Conservation (phyloP, 2,888 invertebrate species). For the Tyria jacobaeae region DNA sequence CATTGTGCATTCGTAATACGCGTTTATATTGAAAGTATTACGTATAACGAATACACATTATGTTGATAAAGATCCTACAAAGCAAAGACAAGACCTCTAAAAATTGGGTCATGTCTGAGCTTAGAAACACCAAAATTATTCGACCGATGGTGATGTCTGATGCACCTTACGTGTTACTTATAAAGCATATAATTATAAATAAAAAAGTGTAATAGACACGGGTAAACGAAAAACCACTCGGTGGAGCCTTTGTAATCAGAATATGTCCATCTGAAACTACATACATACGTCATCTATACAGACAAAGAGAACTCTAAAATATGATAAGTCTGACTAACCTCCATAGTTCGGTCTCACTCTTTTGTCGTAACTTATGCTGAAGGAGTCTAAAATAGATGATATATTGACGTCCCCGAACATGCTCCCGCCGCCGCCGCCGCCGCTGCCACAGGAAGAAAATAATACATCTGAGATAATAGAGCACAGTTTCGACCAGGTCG, state of each 20-base stretch:
- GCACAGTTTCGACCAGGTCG: not conserved
- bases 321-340: constrained; percentile 85
- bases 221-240: not conserved
- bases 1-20: too few species aligned
- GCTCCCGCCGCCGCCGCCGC: constrained; percentile 87
- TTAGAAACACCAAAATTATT: too few species aligned
- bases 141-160: constrained; percentile 23
- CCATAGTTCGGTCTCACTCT: constrained; percentile 99
- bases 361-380: constrained; percentile 98
- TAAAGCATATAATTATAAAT: not conserved
- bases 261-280: constrained; percentile 1
- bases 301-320: not conserved
- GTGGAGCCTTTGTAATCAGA: not conserved
- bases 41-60: too few species aligned
- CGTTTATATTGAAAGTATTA: too few species aligned
- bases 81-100: too few species aligned
- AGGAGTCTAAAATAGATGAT: constrained; percentile 96
- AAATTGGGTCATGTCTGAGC: too few species aligned
- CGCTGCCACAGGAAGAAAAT: constrained; percentile 83
- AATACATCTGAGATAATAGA: constrained; percentile 25
- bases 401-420: constrained; percentile 96
- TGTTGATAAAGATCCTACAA: too few species aligned
- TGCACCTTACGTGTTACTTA: constrained; percentile 8
- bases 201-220: constrained; percentile 10
- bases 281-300: not conserved